A percentile compares a stretch with the other conserved stretches of the same genome.
These are phyloP conservation scores for Erythrocercus mccallii DNA, from an alignment of 2,113 vertebrate species.

Conservation along the genomic window DNA sequence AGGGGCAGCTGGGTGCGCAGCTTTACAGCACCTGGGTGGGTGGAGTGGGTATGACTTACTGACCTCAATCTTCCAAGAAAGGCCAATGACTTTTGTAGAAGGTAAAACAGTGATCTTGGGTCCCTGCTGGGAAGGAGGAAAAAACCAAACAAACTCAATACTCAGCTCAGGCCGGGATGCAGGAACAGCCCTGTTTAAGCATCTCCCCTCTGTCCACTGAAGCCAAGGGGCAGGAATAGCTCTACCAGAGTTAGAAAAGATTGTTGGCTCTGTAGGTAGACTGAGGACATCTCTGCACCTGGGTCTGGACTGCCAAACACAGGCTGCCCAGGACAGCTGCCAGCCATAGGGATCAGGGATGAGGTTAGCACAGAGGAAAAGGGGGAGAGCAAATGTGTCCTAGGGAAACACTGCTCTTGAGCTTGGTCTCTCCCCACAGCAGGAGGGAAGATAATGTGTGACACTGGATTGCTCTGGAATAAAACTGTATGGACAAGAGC, in stretches of 20 bases:
- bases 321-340: not conserved
- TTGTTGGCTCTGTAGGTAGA: not conserved
- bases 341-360: not conserved
- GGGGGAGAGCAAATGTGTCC: not conserved
- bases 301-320: not conserved
- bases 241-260: not conserved
- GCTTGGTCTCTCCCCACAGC: not conserved
- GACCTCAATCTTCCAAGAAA: not conserved
- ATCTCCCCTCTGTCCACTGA: not conserved
- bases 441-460: not conserved
- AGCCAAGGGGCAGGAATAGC: not conserved
- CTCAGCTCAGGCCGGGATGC: not conserved
- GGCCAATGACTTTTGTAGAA: not conserved
- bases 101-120: not conserved
- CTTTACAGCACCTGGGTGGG: not conserved
- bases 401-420: not conserved
- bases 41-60: not conserved
- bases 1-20: fast-evolving
- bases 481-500: not conserved
- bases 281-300: not conserved
- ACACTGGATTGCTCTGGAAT: not conserved
- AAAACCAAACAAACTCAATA: not conserved
- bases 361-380: not conserved
- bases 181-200: not conserved
- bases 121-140: not conserved